These are phyloP conservation scores for Xestoiulus laeticollis DNA, from an alignment of 2,888 invertebrate species.

Conservation along the genomic window DNA sequence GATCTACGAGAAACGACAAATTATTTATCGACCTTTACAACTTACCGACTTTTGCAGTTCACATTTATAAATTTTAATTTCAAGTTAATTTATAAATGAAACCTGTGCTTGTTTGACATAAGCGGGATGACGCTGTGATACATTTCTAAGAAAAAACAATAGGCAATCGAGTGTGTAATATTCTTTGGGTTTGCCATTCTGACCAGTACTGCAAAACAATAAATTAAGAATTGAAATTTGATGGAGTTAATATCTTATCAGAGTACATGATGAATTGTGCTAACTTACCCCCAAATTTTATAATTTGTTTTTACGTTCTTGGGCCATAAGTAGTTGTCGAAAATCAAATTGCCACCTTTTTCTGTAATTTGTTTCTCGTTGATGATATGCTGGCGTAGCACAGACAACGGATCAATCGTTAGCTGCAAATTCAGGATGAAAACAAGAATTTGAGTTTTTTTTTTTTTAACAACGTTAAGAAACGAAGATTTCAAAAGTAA, in stretches of 20 bases:
- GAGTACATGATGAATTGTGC: too few species aligned
- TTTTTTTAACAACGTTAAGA: too few species aligned
- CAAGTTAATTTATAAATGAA: too few species aligned
- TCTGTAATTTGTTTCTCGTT: neutral
- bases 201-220: neutral
- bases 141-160: neutral
- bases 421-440: neutral
- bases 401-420: neutral
- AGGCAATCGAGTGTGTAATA: neutral
- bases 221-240: neutral
- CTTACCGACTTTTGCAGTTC: neutral
- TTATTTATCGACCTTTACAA: neutral
- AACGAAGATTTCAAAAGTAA: neutral
- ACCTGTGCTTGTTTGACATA: conserved; percentile 3
- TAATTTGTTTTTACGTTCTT: neutral
- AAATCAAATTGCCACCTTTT: neutral
- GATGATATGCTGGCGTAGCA: neutral
- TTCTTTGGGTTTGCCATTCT: neutral
- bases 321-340: neutral
- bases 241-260: neutral
- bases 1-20: neutral
- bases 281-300: neutral
- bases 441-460: too few species aligned
- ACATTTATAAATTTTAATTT: too few species aligned
- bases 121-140: conserved; percentile 9